These are phyloP conservation scores for Automeris io DNA, from an alignment of 2,888 invertebrate species.

Conservation along the genomic window DNA sequence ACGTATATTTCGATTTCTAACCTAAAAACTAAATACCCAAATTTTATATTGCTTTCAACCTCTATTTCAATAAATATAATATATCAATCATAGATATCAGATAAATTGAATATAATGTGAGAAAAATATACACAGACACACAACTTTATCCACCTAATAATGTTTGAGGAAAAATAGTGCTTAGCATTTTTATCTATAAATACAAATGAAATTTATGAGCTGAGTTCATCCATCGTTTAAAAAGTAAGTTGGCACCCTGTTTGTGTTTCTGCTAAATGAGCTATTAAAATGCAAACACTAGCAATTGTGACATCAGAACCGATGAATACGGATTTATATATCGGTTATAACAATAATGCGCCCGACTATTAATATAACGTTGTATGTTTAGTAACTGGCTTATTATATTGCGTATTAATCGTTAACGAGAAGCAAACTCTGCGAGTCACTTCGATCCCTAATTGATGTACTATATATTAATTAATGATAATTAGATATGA, in stretches of 20 bases:
- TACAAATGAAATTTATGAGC: too few relatives aligned
- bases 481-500: background rate
- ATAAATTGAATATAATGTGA: too few relatives aligned
- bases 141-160: too few relatives aligned
- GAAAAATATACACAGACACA: too few relatives aligned
- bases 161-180: too few relatives aligned
- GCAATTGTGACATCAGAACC: conserved; percentile 45
- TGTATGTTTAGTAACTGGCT: conserved; percentile 44
- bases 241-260: background rate
- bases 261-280: conserved; percentile 7
- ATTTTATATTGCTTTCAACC: too few relatives aligned
- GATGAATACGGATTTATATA: conserved; percentile 29
- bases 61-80: too few relatives aligned
- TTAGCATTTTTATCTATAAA: too few relatives aligned
- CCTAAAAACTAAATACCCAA: too few relatives aligned
- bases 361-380: conserved; percentile 41
- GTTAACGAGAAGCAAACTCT: background rate
- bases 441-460: background rate
- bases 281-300: conserved; percentile 38
- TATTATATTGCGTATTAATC: conserved; percentile 4
- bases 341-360: conserved; percentile 36
- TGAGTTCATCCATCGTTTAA: background rate
- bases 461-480: background rate
- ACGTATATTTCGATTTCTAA: too few relatives aligned
- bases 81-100: too few relatives aligned